Conservation (phyloP, 1,140 invertebrate species). For the Drosophila repletoides region DNA sequence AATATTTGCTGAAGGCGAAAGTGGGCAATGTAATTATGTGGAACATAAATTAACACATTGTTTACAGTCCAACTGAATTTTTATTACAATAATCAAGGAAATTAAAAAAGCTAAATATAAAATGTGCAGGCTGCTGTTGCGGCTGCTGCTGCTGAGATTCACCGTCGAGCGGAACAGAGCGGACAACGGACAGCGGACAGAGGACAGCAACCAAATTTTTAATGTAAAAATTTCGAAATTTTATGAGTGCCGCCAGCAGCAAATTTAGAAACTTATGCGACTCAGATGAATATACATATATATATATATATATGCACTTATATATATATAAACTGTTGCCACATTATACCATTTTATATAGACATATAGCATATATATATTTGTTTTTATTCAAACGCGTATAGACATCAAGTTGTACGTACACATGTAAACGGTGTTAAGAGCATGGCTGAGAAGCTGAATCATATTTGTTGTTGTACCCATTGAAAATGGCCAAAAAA, state of each 20-base stretch:
- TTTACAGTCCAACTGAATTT: constrained; percentile 22
- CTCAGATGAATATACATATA: background rate
- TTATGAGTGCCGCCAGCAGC: constrained; percentile 27
- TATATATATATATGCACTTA: constrained; percentile 10
- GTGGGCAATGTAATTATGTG: no score
- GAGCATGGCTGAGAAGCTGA: constrained; percentile 30
- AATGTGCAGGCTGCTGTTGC: constrained; percentile 7
- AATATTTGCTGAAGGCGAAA: no score
- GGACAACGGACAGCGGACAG: background rate
- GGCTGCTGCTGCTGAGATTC: no score
- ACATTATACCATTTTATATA: constrained; percentile 9
- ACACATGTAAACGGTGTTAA: constrained; percentile 45
- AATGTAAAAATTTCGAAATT: constrained; percentile 42
- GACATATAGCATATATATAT: background rate
- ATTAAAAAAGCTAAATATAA: constrained; percentile 10
- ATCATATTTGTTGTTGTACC: constrained; percentile 36
- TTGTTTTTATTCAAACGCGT: background rate
- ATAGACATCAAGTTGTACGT: constrained; percentile 9
- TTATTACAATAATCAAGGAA: constrained; percentile 6
- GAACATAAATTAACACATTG: constrained; percentile 39
- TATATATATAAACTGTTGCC: background rate
- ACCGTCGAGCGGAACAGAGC: background rate
- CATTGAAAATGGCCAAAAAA: no score
- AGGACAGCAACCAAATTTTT: constrained; percentile 7
- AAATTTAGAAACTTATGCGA: constrained; percentile 24